phyloP scores from a whole-genome alignment of 2,888 invertebrate genomes.

The Oconnorella tubifera region DNA sequence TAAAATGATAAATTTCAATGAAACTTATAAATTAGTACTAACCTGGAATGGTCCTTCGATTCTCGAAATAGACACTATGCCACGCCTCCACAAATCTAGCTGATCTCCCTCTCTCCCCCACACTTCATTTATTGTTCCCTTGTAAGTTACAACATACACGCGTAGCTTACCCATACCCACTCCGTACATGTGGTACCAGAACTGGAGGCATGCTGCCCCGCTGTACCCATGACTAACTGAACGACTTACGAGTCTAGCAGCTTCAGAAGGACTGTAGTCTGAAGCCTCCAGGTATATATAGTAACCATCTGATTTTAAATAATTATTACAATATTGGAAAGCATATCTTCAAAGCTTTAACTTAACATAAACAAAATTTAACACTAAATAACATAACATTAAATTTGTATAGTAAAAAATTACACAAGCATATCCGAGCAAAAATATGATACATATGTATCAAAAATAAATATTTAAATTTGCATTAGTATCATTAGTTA shows the following conservation, averaged over 20 bases:
- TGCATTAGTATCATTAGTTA: too few species aligned
- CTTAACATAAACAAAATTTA: too few species aligned
- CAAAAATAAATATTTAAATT: too few species aligned
- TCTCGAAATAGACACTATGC: background rate
- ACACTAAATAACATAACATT: too few species aligned
- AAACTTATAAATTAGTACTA: too few species aligned
- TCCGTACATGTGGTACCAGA: conserved; percentile 9
- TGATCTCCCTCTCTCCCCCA: background rate
- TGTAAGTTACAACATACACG: background rate
- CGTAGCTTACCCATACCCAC: background rate
- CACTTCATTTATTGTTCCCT: background rate
- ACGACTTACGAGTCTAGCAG: background rate
- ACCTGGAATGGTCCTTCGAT: background rate
- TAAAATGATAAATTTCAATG: too few species aligned
- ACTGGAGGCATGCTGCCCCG: conserved; percentile 1
- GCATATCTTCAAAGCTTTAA: too few species aligned
- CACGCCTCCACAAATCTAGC: background rate
- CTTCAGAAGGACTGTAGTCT: background rate
- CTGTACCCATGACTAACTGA: background rate
- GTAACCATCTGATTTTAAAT: background rate
- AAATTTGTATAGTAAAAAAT: too few species aligned
- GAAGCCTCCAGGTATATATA: background rate
- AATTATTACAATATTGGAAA: too few species aligned
- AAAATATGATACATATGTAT: too few species aligned
- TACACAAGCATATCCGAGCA: too few species aligned